Base-by-base conservation (phyloP, 2,113 vertebrate species). In the Zeus faber region DNA sequence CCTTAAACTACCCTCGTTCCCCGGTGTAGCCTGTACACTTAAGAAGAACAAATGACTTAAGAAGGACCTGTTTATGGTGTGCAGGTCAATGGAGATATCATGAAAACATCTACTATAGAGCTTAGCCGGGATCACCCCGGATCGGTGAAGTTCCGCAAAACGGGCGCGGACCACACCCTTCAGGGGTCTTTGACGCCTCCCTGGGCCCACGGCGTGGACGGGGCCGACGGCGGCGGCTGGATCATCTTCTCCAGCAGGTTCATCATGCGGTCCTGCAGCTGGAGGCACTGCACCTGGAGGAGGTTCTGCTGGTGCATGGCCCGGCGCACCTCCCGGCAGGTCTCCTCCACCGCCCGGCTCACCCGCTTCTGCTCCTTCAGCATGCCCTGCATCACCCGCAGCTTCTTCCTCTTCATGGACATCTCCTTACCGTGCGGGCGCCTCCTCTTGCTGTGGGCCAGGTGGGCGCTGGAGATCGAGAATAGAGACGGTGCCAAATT, bases 251-350 rank as follows among this genome's bases (percentile, higher is more conserved):
- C 97, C 48, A 99, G 84, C 52, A 98, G 89, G 80, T 95, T 96
- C 95, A 98, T 97, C 95, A 97, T 98, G 45, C 95, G 91, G 49
- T 98, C 95, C 83, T 99, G 97, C 39, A 99, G 86, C 85, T 98
- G 95, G 67, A 98, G 84, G 70, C 94, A 93, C 82, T 99, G 96
- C 58, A 96, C 92, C 86, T 98, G 95, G 53, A 98, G 88, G 65
- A 98, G 88, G 87, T 94, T 94, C 82, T 99, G 96, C 77, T 98
- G 97, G 65, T 98, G 93, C 81, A 99, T 82, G 72, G 93, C 91
- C 4, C 95, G 89, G 18, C 94, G 92, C 8, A 94, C 93, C 84
- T 98, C 97, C 14, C 94, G 85, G 69, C 95, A 97, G 0, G 92
- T 93, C 84, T 99, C 96, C 77, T 98, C 96, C 73, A 97, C 82